Conservation (phyloP, 1,140 invertebrate species). For the Trachelipus rathkii region DNA sequence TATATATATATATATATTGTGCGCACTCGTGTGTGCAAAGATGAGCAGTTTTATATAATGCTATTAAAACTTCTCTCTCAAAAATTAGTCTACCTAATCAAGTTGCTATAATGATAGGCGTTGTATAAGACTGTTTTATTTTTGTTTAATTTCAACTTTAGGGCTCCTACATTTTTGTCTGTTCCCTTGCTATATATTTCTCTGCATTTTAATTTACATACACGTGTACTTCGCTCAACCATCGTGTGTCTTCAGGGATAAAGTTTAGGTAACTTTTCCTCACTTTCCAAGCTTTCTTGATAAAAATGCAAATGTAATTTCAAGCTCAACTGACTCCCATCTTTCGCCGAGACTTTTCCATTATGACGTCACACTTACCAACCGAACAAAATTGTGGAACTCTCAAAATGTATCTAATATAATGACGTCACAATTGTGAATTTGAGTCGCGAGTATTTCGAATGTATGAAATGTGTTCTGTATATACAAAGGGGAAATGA, state of each 20-base stretch:
- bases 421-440: too few relatives aligned
- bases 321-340: slow-evolving; percentile 8
- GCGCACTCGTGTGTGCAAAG: too few relatives aligned
- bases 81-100: neutral
- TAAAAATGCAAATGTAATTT: slow-evolving; percentile 14
- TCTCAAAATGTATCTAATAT: too few relatives aligned
- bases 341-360: neutral
- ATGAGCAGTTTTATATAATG: neutral
- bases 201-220: too few relatives aligned
- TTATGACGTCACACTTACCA: neutral
- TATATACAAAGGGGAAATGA: too few relatives aligned
- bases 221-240: too few relatives aligned
- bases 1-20: too few relatives aligned
- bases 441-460: too few relatives aligned
- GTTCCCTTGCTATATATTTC: too few relatives aligned
- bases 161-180: neutral
- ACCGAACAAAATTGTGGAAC: too few relatives aligned
- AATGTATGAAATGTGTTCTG: too few relatives aligned
- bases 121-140: neutral
- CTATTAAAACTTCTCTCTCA: neutral
- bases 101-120: neutral
- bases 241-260: slow-evolving; percentile 4
- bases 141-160: slow-evolving; percentile 14
- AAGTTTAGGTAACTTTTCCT: slow-evolving; percentile 1
- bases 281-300: slow-evolving; percentile 5